phyloP scores from a whole-genome alignment of 1,140 invertebrate genomes.

The Heliothis virescens region DNA sequence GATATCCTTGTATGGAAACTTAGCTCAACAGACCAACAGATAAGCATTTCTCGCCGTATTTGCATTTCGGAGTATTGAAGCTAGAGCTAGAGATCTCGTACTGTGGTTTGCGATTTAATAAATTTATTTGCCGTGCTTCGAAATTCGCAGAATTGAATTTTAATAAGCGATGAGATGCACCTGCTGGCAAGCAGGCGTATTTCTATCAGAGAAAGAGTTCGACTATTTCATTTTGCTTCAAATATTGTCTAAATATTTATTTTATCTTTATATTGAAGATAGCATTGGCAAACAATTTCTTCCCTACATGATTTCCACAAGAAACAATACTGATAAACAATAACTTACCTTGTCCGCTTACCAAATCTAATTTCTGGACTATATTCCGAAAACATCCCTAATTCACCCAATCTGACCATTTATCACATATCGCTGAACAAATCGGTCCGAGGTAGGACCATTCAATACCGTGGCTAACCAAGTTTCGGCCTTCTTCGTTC shows the following conservation, averaged over 20 bases:
- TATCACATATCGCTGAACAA: slow-evolving; percentile 7
- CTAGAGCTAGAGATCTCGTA: neutral
- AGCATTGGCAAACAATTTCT: too few relatives aligned
- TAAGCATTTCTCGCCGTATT: slow-evolving; percentile 18
- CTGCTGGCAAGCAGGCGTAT: neutral
- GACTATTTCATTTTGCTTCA: too few relatives aligned
- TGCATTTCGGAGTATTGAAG: slow-evolving; percentile 12
- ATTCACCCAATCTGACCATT: slow-evolving; percentile 1
- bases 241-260: too few relatives aligned
- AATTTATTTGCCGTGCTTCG: neutral
- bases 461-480: slow-evolving; percentile 42
- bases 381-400: slow-evolving; percentile 6
- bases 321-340: too few relatives aligned
- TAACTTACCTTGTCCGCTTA: neutral
- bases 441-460: slow-evolving; percentile 40
- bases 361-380: slow-evolving; percentile 11
- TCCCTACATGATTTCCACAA: too few relatives aligned
- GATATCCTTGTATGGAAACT: slow-evolving; percentile 30
- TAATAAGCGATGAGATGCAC: neutral
- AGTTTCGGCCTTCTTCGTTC: slow-evolving; percentile 37
- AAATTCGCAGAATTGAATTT: neutral
- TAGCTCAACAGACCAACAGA: slow-evolving; percentile 4
- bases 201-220: too few relatives aligned
- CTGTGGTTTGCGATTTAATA: neutral
- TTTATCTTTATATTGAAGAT: too few relatives aligned